phyloP scores from a whole-genome alignment of 1,140 invertebrate species.

The Drosophila grimshawi region DNA sequence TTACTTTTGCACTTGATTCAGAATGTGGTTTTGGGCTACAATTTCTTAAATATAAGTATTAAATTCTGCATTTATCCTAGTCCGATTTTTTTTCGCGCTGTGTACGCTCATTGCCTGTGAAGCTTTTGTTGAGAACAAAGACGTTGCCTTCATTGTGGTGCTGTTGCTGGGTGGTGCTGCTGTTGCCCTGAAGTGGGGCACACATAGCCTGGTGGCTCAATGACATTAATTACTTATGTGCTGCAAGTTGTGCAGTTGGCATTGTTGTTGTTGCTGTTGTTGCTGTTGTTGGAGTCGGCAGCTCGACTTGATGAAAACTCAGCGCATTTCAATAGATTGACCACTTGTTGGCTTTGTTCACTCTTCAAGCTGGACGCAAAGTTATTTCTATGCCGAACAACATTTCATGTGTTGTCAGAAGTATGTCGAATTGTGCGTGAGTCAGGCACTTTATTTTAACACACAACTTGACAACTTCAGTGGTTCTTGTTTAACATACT shows the following conservation, averaged over 20 bases:
- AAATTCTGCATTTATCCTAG: too few species aligned
- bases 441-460: neutral
- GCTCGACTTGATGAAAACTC: constrained; percentile 10
- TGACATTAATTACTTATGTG: constrained; percentile 52
- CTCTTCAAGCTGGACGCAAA: neutral
- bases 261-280: too few species aligned
- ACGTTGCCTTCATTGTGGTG: constrained; percentile 24
- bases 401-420: neutral
- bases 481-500: neutral
- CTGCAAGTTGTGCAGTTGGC: neutral
- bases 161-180: neutral
- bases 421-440: constrained; percentile 6
- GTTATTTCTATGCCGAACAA: constrained; percentile 1
- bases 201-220: constrained; percentile 33
- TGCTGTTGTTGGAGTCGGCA: too few species aligned
- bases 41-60: too few species aligned
- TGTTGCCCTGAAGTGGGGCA: constrained; percentile 26
- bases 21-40: too few species aligned
- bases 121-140: constrained; percentile 56
- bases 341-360: constrained; percentile 4
- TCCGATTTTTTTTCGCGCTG: neutral
- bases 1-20: too few species aligned
- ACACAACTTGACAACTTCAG: constrained; percentile 1
- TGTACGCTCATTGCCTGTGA: neutral
- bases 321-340: constrained; percentile 45